A percentile compares a stretch with the other conserved stretches of the same genome.
Conservation (phyloP, 2,113 vertebrate species). For the Bubo blakistoni region DNA sequence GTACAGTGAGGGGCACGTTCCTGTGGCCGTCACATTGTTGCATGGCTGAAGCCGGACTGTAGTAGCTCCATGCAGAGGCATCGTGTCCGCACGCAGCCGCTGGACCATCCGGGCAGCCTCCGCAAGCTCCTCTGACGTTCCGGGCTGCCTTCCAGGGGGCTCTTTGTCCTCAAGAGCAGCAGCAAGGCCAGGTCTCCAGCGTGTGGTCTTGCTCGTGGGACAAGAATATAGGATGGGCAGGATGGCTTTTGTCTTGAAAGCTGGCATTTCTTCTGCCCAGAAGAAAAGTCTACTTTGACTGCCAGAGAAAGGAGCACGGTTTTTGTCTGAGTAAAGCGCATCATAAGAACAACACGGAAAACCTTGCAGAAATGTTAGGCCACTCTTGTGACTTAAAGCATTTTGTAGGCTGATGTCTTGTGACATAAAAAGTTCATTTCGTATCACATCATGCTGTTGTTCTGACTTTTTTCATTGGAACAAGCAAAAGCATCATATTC, state of each 20-base stretch:
- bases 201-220: not conserved
- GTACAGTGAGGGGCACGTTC: accelerated
- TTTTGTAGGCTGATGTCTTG: not conserved
- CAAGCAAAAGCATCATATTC: not conserved
- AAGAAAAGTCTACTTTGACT: not conserved
- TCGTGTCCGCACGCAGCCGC: not conserved
- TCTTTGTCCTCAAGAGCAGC: not conserved
- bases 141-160: not conserved
- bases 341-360: not conserved
- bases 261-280: not conserved
- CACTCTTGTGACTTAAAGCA: not conserved
- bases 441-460: not conserved
- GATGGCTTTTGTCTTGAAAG: not conserved
- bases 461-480: not conserved
- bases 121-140: not conserved
- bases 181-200: not conserved
- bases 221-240: not conserved
- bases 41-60: not conserved
- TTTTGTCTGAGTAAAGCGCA: not conserved
- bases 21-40: not conserved
- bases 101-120: not conserved
- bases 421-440: not conserved
- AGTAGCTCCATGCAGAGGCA: accelerated
- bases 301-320: not conserved
- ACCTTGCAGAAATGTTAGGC: not conserved